Percentiles rank a stretch among this genome's conserved stretches.
phyloP scores from a whole-genome alignment of 1,140 invertebrate genomes.

The Platorchestia sp. region DNA sequence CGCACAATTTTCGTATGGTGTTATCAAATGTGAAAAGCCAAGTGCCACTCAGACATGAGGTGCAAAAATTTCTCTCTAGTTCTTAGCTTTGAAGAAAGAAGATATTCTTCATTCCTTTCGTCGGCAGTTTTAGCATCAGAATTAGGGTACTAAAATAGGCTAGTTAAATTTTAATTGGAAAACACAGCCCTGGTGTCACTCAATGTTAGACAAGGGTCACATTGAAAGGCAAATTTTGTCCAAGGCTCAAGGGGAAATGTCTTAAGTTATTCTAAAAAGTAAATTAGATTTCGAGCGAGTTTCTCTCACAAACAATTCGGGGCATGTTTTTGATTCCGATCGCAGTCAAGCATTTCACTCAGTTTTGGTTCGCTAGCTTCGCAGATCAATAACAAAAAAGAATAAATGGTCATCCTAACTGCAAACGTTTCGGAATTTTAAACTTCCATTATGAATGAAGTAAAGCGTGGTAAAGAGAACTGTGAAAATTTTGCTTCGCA shows the following conservation, averaged over 20 bases:
- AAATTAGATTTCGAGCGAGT: background rate
- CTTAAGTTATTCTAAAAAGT: background rate
- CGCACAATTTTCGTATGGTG: background rate
- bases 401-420: too few species aligned
- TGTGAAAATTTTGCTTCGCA: too few species aligned
- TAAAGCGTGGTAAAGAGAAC: too few species aligned
- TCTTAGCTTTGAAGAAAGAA: background rate
- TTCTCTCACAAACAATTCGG: background rate
- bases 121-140: background rate
- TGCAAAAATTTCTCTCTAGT: background rate
- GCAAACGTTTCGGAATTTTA: too few species aligned
- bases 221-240: background rate
- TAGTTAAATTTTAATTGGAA: background rate
- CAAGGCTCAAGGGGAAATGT: background rate
- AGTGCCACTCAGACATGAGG: background rate
- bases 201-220: background rate
- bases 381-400: too few species aligned
- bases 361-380: background rate
- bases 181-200: background rate
- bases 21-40: background rate
- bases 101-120: background rate
- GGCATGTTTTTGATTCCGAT: background rate
- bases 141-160: background rate
- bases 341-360: background rate
- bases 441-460: too few species aligned